Percentiles rank a stretch among this genome's conserved stretches.
These are phyloP conservation scores for Norana najaformis DNA, from an alignment of 2,888 invertebrate genomes.

Conservation along the genomic window DNA sequence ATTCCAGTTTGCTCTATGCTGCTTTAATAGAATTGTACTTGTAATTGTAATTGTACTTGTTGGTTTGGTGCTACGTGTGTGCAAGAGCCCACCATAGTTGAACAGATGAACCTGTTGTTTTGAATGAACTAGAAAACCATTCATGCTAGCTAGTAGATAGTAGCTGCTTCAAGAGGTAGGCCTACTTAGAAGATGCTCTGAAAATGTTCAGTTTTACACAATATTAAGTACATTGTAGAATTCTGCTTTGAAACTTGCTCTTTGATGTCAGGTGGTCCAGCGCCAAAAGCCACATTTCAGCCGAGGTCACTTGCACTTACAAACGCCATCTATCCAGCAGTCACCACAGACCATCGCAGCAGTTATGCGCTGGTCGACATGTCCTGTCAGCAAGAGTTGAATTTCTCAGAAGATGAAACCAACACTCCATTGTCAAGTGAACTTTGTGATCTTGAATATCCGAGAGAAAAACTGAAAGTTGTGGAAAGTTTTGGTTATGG, in stretches of 20 bases:
- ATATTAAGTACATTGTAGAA: not conserved
- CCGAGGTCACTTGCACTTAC: not conserved
- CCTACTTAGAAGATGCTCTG: too few relatives aligned
- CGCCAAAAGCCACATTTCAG: not conserved
- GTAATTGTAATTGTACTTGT: not conserved
- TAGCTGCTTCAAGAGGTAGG: too few relatives aligned
- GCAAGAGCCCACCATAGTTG: too few relatives aligned
- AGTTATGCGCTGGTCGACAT: not conserved
- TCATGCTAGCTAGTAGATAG: too few relatives aligned
- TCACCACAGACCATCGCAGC: not conserved
- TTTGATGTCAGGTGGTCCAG: not conserved
- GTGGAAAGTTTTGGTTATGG: slow-evolving; percentile 85
- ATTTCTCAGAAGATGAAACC: not conserved
- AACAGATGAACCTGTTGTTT: too few relatives aligned
- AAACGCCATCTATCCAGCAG: not conserved
- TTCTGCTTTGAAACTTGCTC: not conserved
- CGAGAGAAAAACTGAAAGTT: slow-evolving; percentile 80
- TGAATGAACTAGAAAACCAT: too few relatives aligned
- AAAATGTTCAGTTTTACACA: too few relatives aligned
- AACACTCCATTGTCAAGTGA: not conserved
- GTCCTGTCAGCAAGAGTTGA: not conserved
- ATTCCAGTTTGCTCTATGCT: not conserved
- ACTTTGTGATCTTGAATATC: slow-evolving; percentile 69
- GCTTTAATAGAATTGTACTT: not conserved
- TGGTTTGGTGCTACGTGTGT: not conserved